Base-by-base conservation (phyloP, 92 coral and sea anemone species). In the Hydrozoanthus gracilis region DNA sequence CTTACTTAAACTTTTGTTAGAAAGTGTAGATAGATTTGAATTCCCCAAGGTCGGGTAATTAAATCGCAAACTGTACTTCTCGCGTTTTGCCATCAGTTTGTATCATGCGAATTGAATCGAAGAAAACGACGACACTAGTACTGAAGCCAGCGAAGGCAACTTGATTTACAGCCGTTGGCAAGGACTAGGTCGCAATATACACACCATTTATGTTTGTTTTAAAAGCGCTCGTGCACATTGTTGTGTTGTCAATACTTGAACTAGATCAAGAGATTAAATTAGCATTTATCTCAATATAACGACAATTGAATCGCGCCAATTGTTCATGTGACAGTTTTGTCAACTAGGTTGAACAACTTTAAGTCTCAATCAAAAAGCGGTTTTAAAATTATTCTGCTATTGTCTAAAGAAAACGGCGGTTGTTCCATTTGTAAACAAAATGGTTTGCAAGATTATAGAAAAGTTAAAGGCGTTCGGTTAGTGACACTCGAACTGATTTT, bases 241-340 rank as follows among this genome's bases (percentile, higher is more conserved):
- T 72, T 27, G 39, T 27, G 39, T 39, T 67, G 62, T 35, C 51
- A 55, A 10, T 11, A 58, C 65, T 15, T 51, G 66, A 8, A 54
- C 49, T 55, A 50, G 49, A 77, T 56, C 82, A 77, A 54, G 56
- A 77, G 82, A 77, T 55, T 72, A 60, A 50, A 55, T 77, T 55
- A 77, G 82, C 47, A 77, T 39, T 77, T 60, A 47, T 27, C 69
- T 55, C 20, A 55, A 77, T 44, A 52, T 44, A 72, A 77, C 35
- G 50, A 52, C 11, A 39, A 55, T n/a, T 35, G 4, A 39, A 77
- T 39, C 67, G 51, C 44, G 66, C 27, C 69, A 39, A 8, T 77
- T 17, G 14, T 56, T 15, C 8, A 44, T 77, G 51, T 77, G 82
- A 54, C 69, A 77, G 16, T 62, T 54, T 77, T 77, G 65, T 27